phyloP scores from a whole-genome alignment of 1,140 invertebrate species.

The Sminthurides bifidus region DNA sequence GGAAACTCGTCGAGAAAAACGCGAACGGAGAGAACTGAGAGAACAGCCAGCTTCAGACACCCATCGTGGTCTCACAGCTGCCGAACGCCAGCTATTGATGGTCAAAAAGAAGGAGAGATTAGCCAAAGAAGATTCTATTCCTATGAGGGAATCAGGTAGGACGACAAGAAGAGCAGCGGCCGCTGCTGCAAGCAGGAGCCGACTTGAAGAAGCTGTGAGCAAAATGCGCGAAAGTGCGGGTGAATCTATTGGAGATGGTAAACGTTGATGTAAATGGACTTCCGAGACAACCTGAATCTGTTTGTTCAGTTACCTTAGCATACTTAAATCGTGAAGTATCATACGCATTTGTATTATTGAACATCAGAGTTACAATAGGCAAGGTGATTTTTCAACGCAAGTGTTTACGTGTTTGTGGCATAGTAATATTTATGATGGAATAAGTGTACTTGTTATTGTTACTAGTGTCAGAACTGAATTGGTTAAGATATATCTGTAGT shows the following conservation, averaged over 20 bases:
- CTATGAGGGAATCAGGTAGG: constrained; percentile 13
- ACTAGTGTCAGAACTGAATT: too few relatives aligned
- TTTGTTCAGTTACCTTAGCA: too few relatives aligned
- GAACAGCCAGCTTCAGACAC: constrained; percentile 5
- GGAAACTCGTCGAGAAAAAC: constrained; percentile 27
- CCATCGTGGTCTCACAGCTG: constrained; percentile 24
- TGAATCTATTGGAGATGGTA: constrained; percentile 1
- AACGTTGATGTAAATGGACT: not conserved
- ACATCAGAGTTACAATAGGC: too few relatives aligned
- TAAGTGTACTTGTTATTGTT: too few relatives aligned
- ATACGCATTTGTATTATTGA: too few relatives aligned
- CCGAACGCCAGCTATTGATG: constrained; percentile 29
- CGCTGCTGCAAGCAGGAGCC: constrained; percentile 16
- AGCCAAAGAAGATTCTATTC: constrained; percentile 27
- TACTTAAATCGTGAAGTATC: too few relatives aligned
- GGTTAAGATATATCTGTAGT: too few relatives aligned
- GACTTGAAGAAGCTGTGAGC: constrained; percentile 28
- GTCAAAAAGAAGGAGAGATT: constrained; percentile 30
- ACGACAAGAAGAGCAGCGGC: constrained; percentile 23
- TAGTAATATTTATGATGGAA: too few relatives aligned
- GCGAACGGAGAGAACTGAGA: constrained; percentile 18
- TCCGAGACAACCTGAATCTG: too few relatives aligned
- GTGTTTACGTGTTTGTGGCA: too few relatives aligned
- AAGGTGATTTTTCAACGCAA: too few relatives aligned
- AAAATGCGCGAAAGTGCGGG: constrained; percentile 25